Percentiles rank a stretch among this genome's conserved stretches.
Evolutionary conservation across 92 coral and sea anemone genomes (phyloP).

Genomic region (Actinostola sp.): DNA sequence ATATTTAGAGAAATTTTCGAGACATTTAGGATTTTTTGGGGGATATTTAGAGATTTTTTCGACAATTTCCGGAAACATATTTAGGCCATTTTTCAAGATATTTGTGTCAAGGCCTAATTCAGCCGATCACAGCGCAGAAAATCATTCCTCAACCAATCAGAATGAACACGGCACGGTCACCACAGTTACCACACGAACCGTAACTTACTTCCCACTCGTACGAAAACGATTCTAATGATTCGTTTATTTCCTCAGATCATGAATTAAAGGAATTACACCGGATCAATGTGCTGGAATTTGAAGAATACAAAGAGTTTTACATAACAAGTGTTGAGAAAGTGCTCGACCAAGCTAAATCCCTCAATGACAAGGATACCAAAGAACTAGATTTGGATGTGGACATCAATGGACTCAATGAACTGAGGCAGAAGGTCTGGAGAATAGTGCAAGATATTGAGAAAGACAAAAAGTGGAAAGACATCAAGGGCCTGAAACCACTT

Average conservation of each 20-base stretch:
- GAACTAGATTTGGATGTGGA: constrained; percentile 40
- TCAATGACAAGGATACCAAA: neutral
- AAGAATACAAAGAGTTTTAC: constrained; percentile 35
- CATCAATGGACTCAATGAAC: constrained; percentile 8
- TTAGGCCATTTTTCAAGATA: too few species aligned
- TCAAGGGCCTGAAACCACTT: constrained; percentile 1
- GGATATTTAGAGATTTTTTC: too few species aligned
- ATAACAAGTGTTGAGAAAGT: constrained; percentile 16
- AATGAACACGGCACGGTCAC: too few species aligned
- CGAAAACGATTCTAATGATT: too few species aligned
- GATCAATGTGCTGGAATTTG: constrained; percentile 26
- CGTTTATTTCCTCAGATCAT: constrained; percentile 16
- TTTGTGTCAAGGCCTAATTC: too few species aligned
- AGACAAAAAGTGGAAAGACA: constrained; percentile 21
- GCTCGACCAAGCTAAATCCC: constrained; percentile 20
- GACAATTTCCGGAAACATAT: too few species aligned
- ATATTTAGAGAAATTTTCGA: too few species aligned
- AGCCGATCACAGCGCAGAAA: too few species aligned
- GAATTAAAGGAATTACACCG: constrained; percentile 5
- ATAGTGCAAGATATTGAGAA: constrained; percentile 21
- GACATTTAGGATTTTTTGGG: too few species aligned
- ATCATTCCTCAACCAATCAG: too few species aligned
- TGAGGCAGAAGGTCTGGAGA: neutral
- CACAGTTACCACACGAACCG: too few species aligned
- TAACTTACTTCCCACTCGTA: too few species aligned